Conservation (phyloP, 2,888 invertebrate species). For the Myopa tessellatipennis region DNA sequence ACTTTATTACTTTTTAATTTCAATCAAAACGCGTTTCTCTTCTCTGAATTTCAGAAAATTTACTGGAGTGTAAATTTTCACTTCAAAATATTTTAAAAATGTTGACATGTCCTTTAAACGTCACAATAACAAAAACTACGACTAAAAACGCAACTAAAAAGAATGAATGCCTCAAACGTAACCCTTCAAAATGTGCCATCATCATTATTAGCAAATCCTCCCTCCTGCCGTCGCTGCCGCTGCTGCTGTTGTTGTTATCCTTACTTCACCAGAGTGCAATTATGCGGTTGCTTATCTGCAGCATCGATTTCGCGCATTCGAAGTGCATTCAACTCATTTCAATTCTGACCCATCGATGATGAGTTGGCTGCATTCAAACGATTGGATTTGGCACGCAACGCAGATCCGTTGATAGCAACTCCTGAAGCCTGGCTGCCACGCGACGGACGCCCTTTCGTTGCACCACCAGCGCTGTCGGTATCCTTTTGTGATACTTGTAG, state of each 20-base stretch:
- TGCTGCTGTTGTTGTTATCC: too few species aligned
- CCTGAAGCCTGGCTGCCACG: neutral
- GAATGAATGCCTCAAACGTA: too few species aligned
- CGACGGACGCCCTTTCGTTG: neutral
- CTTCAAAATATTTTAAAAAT: slow-evolving; percentile 14
- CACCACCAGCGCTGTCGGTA: neutral
- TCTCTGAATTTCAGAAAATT: neutral
- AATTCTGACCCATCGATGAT: too few species aligned
- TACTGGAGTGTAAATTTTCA: neutral
- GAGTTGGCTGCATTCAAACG: neutral
- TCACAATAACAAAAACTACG: neutral
- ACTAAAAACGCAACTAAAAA: too few species aligned
- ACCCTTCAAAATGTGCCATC: too few species aligned
- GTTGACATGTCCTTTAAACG: neutral
- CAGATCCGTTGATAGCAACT: too few species aligned
- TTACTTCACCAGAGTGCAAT: neutral
- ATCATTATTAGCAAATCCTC: too few species aligned
- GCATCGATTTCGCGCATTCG: neutral
- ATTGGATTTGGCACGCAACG: too few species aligned
- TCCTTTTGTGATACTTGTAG: neutral
- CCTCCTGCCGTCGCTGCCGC: too few species aligned
- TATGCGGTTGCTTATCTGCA: neutral
- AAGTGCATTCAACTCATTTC: too few species aligned
- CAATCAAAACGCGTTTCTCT: too few species aligned
- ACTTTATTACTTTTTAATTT: too few species aligned